phyloP scores from a whole-genome alignment of 1,140 invertebrate species.

The Phymorhynchus buccinoides region DNA sequence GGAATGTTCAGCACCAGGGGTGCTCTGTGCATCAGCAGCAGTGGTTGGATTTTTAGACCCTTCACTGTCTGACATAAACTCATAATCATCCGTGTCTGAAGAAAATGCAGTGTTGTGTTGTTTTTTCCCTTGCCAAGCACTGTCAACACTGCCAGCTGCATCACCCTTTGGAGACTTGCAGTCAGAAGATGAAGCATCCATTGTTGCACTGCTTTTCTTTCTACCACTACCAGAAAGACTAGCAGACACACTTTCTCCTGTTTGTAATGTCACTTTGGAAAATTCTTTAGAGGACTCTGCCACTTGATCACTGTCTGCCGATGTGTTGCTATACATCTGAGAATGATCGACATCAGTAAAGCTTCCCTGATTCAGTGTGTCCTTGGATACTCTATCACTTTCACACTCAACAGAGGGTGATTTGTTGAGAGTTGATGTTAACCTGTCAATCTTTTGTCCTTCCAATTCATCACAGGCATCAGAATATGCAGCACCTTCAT shows the following conservation, averaged over 20 bases:
- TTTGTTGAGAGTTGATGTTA: too few relatives aligned
- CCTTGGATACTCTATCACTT: too few relatives aligned
- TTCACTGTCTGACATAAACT: not conserved
- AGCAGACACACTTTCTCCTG: not conserved
- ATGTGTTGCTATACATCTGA: not conserved
- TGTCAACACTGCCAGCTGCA: not conserved
- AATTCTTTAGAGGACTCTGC: not conserved
- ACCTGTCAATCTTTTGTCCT: too few relatives aligned
- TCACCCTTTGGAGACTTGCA: not conserved
- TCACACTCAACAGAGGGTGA: too few relatives aligned
- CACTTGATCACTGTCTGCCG: not conserved
- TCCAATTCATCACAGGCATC: not conserved
- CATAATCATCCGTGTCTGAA: constrained; percentile 25
- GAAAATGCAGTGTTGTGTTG: not conserved
- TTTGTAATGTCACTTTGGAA: not conserved
- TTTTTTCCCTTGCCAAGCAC: not conserved
- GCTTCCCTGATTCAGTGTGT: too few relatives aligned
- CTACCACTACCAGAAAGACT: not conserved
- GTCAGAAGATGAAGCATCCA: not conserved
- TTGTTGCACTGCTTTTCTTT: not conserved
- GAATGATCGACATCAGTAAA: not conserved
- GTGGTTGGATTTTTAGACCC: not conserved
- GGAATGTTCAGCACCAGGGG: not conserved
- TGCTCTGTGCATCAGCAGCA: not conserved
- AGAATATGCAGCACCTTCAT: not conserved